Evolutionary conservation across 2,888 invertebrate genomes (phyloP).

Genomic region (Augochlorella aurata): DNA sequence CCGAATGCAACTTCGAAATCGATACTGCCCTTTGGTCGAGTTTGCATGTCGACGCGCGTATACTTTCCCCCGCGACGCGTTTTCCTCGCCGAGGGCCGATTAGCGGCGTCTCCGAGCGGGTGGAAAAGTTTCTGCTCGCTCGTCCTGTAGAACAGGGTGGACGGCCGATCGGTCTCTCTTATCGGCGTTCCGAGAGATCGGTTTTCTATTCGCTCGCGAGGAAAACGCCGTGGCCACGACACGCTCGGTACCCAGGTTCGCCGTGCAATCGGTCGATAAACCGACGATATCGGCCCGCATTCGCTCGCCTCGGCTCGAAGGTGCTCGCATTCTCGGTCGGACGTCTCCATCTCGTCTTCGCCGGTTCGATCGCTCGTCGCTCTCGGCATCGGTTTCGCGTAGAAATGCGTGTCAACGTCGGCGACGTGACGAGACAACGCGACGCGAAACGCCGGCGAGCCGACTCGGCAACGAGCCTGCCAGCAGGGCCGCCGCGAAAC

Average conservation of each 20-base stretch:
- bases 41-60: not conserved
- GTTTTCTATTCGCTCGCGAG: constrained; percentile 8
- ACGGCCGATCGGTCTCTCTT: constrained; percentile 1
- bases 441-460: not conserved
- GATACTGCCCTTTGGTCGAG: constrained; percentile 47
- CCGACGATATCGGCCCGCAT: constrained; percentile 21
- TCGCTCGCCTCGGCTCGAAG: not conserved
- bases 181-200: constrained; percentile 6
- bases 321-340: not conserved
- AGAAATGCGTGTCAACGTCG: not conserved
- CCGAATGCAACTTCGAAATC: constrained; percentile 58
- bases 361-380: too few relatives aligned
- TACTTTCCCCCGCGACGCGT: not conserved
- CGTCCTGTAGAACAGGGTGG: too few relatives aligned
- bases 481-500: not conserved
- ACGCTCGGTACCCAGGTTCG: constrained; percentile 18
- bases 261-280: constrained; percentile 18
- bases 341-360: too few relatives aligned
- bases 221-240: constrained; percentile 3
- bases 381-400: too few relatives aligned
- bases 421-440: not conserved
- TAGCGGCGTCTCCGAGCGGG: too few relatives aligned
- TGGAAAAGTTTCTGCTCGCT: too few relatives aligned
- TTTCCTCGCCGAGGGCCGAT: too few relatives aligned
- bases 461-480: not conserved